Percentiles rank a stretch among this genome's conserved stretches.
Conservation (phyloP, 2,797 vertebrate genomes). For the Phoebastria nigripes region DNA sequence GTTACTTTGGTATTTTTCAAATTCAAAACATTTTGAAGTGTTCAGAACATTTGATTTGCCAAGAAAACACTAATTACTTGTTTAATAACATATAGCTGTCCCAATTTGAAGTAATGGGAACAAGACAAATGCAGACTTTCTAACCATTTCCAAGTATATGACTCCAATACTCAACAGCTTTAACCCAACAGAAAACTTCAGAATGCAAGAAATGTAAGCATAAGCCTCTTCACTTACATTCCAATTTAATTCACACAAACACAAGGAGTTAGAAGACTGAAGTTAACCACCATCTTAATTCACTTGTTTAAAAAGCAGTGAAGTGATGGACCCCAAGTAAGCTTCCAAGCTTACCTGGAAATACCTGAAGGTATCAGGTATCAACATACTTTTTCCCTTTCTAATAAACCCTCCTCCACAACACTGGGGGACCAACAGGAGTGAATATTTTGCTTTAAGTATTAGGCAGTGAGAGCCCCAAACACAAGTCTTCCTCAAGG, state of each 20-base stretch:
- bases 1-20: neutral
- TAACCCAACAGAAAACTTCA: neutral
- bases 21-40: neutral
- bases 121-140: neutral
- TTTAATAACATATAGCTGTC: neutral
- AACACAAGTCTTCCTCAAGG: neutral
- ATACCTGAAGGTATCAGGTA: neutral
- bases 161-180: neutral
- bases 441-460: neutral
- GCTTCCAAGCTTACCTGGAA: neutral
- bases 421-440: neutral
- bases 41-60: neutral
- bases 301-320: neutral
- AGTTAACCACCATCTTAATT: neutral
- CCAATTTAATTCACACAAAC: neutral
- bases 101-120: neutral
- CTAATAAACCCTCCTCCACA: neutral
- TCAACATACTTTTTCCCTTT: neutral
- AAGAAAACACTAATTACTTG: neutral
- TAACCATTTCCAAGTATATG: neutral
- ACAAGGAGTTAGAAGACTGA: neutral
- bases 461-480: neutral
- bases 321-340: neutral
- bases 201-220: neutral
- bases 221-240: neutral